Evolutionary conservation across 2,797 vertebrate genomes (phyloP).

Genomic region (Acropternis orthonyx): DNA sequence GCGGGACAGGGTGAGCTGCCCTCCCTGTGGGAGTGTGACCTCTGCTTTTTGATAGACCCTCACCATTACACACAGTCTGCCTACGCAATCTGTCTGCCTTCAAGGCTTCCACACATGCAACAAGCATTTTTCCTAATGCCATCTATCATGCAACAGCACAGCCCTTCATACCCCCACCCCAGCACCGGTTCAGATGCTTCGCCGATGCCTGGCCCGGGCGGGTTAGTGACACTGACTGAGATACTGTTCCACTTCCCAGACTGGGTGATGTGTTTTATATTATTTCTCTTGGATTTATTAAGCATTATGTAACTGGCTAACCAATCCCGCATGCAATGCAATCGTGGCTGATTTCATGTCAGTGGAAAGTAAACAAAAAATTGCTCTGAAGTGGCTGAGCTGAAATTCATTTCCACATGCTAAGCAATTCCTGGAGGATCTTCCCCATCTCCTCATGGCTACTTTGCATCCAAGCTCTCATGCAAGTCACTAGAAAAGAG

Average conservation of each 20-base stretch:
- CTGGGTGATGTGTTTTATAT: conserved; percentile 46
- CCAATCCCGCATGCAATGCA: conserved; percentile 1
- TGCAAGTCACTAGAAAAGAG: conserved; percentile 6
- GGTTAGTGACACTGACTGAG: neutral
- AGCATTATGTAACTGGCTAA: conserved; percentile 54
- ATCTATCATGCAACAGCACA: neutral
- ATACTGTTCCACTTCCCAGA: neutral
- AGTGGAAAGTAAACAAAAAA: conserved; percentile 59
- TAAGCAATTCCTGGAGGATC: conserved; percentile 38
- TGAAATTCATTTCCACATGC: conserved; percentile 51
- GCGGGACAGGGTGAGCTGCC: accelerated
- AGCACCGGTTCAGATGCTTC: neutral
- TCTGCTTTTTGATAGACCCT: neutral
- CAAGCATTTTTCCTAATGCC: neutral
- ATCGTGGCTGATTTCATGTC: conserved; percentile 24
- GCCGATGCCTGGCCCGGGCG: accelerated
- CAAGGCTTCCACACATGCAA: neutral
- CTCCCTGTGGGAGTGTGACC: accelerated
- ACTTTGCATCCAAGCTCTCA: conserved; percentile 24
- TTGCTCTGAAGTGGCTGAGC: conserved; percentile 41
- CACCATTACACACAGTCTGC: neutral
- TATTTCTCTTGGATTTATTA: conserved; percentile 60
- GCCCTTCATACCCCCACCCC: neutral
- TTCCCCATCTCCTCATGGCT: neutral
- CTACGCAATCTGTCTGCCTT: neutral